A percentile compares a stretch with the other conserved stretches of the same genome.
These are phyloP conservation scores for Galaxias olidus DNA, from an alignment of 2,797 vertebrate genomes.

Conservation along the genomic window DNA sequence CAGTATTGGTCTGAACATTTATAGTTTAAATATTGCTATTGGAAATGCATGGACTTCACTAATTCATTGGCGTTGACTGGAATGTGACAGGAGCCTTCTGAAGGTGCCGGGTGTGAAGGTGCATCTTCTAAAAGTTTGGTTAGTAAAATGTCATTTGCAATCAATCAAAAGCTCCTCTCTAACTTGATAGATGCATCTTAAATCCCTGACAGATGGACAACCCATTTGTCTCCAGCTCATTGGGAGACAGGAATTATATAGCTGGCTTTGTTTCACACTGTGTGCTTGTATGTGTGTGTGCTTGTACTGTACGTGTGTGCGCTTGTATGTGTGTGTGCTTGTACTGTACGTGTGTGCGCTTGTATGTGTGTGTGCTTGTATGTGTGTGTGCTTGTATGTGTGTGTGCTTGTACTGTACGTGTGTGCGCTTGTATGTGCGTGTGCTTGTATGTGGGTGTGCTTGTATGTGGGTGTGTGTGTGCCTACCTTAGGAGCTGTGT, in stretches of 20 bases:
- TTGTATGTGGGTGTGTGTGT: too few species aligned
- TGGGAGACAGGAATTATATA: too few species aligned
- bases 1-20: slow-evolving; percentile 23
- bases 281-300: neutral
- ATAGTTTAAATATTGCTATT: slow-evolving; percentile 37
- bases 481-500: too few species aligned
- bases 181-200: neutral
- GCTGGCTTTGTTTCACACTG: neutral
- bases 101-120: neutral
- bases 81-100: neutral
- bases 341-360: too few species aligned
- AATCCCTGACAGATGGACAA: slow-evolving; percentile 16
- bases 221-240: neutral
- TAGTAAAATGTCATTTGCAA: slow-evolving; percentile 19
- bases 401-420: too few species aligned
- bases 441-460: too few species aligned
- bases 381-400: too few species aligned
- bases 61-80: slow-evolving; percentile 6
- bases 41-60: slow-evolving; percentile 19
- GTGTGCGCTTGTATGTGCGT: too few species aligned
- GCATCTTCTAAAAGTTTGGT: slow-evolving; percentile 1
- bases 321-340: neutral
- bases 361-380: too few species aligned
- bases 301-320: slow-evolving; percentile 2
- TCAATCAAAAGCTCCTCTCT: neutral